Conservation (phyloP, 1,140 invertebrate species). For the Trypoxylus dichotomus region DNA sequence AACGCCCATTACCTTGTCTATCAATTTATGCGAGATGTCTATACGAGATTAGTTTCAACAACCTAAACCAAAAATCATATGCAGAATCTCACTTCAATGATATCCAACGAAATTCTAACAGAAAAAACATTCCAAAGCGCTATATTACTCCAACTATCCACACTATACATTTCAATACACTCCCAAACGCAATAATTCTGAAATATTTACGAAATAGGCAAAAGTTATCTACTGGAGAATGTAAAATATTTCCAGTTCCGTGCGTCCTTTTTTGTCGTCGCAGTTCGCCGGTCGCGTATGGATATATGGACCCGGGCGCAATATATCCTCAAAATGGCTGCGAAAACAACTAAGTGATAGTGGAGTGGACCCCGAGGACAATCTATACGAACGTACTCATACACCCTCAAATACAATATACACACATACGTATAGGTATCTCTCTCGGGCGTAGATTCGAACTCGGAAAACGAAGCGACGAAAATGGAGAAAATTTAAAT, state of each 20-base stretch:
- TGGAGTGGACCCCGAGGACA: conserved; percentile 21
- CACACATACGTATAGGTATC: neutral
- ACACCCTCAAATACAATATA: neutral
- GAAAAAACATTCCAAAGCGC: neutral
- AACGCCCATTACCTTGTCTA: too few relatives aligned
- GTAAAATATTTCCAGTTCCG: conserved; percentile 20
- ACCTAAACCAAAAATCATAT: too few relatives aligned
- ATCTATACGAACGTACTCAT: neutral
- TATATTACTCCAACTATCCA: neutral
- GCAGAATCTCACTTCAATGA: too few relatives aligned
- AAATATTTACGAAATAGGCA: conserved; percentile 22
- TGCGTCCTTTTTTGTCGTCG: neutral
- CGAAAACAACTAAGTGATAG: conserved; percentile 25
- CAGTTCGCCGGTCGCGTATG: neutral
- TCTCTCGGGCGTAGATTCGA: neutral
- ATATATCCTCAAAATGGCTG: conserved; percentile 24
- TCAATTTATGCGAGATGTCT: too few relatives aligned
- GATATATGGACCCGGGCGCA: conserved; percentile 18
- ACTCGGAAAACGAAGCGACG: neutral
- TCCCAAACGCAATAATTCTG: conserved; percentile 1
- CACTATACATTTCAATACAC: neutral
- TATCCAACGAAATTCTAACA: neutral
- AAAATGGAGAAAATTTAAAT: neutral
- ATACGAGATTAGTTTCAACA: too few relatives aligned
- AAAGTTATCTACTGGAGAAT: conserved; percentile 17